Percentiles rank a stretch among this genome's conserved stretches.
phyloP scores from a whole-genome alignment of 2,113 vertebrate genomes.

The Mirza zaza region DNA sequence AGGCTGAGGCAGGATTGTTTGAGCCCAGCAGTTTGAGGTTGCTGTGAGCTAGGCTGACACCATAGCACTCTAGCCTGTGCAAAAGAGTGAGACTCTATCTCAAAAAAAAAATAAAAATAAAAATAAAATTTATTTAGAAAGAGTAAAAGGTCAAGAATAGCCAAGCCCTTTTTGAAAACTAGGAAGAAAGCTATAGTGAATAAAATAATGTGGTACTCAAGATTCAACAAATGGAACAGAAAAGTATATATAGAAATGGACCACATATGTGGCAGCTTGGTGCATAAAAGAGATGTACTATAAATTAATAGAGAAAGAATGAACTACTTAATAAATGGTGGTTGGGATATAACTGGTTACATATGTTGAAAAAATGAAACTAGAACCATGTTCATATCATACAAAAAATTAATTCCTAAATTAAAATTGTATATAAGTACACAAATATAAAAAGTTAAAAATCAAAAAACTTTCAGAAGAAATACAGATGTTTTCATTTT shows the following conservation, averaged over 20 bases:
- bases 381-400: not conserved
- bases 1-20: too few species aligned
- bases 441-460: not conserved
- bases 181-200: not conserved
- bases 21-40: too few species aligned
- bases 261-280: not conserved
- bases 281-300: not conserved
- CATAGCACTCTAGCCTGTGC: too few species aligned
- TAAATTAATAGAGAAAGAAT: not conserved
- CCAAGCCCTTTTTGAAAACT: not conserved
- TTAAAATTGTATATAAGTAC: not conserved
- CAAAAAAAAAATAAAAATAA: too few species aligned
- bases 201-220: not conserved
- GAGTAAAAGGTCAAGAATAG: not conserved
- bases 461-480: not conserved
- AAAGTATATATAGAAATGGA: not conserved
- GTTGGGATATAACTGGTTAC: not conserved
- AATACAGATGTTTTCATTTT: not conserved
- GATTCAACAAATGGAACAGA: not conserved
- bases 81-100: too few species aligned
- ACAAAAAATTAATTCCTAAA: not conserved
- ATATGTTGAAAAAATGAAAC: not conserved
- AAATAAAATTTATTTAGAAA: constrained; percentile 8
- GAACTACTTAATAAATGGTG: not conserved
- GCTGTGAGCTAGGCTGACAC: too few species aligned